Evolutionary conservation across 2,888 invertebrate genomes (phyloP).

Genomic region (Aspidiotus destructor): DNA sequence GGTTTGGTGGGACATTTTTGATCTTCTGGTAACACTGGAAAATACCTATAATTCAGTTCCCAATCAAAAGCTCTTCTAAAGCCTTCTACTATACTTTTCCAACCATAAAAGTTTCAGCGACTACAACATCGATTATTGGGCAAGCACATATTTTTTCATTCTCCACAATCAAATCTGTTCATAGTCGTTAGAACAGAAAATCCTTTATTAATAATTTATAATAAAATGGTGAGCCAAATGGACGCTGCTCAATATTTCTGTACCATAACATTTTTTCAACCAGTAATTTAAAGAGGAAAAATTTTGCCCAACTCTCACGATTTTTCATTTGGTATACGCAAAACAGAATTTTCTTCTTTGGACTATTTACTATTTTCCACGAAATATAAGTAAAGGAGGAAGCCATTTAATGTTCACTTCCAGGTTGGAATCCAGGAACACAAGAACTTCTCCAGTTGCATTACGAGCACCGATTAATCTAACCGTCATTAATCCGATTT

Average conservation of each 20-base stretch:
- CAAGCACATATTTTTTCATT: constrained; percentile 82
- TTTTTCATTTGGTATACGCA: too few species aligned
- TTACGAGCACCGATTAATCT: constrained; percentile 69
- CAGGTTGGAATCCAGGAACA: constrained; percentile 86
- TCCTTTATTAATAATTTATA: too few species aligned
- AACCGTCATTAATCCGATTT: constrained; percentile 79
- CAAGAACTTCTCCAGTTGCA: constrained; percentile 67
- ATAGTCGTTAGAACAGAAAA: too few species aligned
- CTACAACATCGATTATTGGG: constrained; percentile 86
- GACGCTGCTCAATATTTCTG: too few species aligned
- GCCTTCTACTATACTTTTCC: constrained; percentile 88
- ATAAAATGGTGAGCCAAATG: too few species aligned
- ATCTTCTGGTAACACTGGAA: constrained; percentile 68
- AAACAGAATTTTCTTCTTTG: too few species aligned
- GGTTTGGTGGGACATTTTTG: constrained; percentile 65
- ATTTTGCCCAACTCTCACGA: too few species aligned
- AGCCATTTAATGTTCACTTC: constrained; percentile 87
- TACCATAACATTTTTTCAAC: too few species aligned
- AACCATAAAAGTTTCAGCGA: constrained; percentile 83
- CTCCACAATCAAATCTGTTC: constrained; percentile 69
- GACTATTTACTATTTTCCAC: too few species aligned
- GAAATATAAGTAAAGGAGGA: constrained; percentile 78
- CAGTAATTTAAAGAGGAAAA: too few species aligned
- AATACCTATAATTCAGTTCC: constrained; percentile 93
- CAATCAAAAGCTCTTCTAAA: constrained; percentile 93